A percentile compares a stretch with the other conserved stretches of the same genome.
Evolutionary conservation across 2,888 invertebrate genomes (phyloP).

Genomic region (Nemotelus nigrinus): DNA sequence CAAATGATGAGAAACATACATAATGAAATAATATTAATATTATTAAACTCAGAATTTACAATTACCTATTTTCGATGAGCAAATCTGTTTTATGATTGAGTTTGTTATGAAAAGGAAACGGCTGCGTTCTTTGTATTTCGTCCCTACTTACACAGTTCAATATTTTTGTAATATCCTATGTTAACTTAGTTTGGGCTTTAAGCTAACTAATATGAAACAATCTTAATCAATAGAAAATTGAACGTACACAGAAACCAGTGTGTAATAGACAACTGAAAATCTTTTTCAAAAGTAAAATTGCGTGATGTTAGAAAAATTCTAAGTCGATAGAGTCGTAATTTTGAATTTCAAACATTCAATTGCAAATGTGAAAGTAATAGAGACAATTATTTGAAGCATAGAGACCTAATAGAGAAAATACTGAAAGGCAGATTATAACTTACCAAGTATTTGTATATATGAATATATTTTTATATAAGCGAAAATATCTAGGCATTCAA

Average conservation of each 20-base stretch:
- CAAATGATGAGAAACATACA: constrained; percentile 21
- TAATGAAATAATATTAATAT: constrained; percentile 29
- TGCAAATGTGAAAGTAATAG: constrained; percentile 6
- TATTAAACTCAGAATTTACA: constrained; percentile 33
- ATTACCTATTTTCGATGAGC: constrained; percentile 26
- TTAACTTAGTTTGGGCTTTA: constrained; percentile 26
- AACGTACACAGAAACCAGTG: background rate
- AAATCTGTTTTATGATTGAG: background rate
- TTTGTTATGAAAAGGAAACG: background rate
- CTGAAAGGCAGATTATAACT: constrained; percentile 29
- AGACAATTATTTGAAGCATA: constrained; percentile 17
- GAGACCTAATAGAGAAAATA: constrained; percentile 16
- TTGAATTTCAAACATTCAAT: background rate
- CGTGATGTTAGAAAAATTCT: constrained; percentile 32
- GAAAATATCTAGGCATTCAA: constrained; percentile 23
- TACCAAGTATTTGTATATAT: constrained; percentile 19
- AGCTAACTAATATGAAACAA: background rate
- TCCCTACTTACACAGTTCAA: background rate
- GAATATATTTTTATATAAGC: constrained; percentile 40
- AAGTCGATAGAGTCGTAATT: background rate
- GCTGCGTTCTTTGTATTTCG: background rate
- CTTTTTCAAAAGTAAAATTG: background rate
- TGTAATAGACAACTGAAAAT: constrained; percentile 13
- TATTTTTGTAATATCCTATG: background rate
- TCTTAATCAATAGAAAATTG: background rate